Evolutionary conservation across 1,140 invertebrate genomes (phyloP).

Genomic region (Ladona fulva): DNA sequence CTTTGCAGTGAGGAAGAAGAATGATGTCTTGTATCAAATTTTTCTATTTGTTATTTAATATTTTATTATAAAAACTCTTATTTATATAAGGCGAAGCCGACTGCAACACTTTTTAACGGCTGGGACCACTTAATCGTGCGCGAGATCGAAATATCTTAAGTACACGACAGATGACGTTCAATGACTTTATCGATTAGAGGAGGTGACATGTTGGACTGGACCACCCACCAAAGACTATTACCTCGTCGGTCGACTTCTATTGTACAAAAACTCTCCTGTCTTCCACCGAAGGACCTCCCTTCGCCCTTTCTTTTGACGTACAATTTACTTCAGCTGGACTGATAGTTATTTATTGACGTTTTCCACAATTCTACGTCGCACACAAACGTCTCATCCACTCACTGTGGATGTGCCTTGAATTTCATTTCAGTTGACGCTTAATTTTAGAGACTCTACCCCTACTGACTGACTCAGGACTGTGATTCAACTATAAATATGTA

Average conservation of each 20-base stretch:
- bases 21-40: background rate
- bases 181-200: background rate
- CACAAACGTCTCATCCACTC: no score
- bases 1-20: background rate
- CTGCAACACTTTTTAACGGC: background rate
- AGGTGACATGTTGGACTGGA: background rate
- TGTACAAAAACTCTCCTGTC: background rate
- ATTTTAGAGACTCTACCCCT: background rate
- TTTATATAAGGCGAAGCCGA: background rate
- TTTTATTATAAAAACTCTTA: background rate
- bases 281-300: background rate
- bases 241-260: background rate
- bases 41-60: constrained; percentile 9
- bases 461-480: constrained; percentile 2
- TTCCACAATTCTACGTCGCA: background rate
- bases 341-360: background rate
- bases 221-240: background rate
- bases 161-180: background rate
- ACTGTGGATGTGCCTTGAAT: no score
- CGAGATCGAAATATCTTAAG: background rate
- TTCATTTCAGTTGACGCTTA: background rate
- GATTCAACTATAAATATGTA: background rate
- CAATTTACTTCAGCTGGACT: background rate
- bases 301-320: background rate
- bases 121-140: background rate